These are phyloP conservation scores for Rhabdomys pumilio DNA, from an alignment of 2,797 vertebrate genomes.

Conservation along the genomic window DNA sequence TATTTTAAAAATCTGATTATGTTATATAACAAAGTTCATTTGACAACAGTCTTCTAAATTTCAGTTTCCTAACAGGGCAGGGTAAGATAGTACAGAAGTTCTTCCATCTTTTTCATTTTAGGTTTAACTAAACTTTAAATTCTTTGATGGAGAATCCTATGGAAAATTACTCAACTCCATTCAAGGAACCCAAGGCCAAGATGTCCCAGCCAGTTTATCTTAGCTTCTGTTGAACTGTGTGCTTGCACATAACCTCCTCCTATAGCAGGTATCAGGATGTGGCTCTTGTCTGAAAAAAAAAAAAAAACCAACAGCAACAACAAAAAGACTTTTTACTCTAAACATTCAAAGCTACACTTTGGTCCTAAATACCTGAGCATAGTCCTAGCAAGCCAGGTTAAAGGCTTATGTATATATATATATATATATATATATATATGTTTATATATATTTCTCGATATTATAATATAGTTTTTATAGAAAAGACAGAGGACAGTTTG, in stretches of 20 bases:
- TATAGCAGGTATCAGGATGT: background rate
- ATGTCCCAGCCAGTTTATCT: background rate
- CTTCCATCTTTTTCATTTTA: background rate
- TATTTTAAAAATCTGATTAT: background rate
- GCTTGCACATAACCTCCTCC: background rate
- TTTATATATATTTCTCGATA: background rate
- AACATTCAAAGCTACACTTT: background rate
- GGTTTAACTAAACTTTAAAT: background rate
- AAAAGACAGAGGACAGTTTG: conserved; percentile 44
- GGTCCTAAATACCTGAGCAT: background rate
- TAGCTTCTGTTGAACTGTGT: background rate
- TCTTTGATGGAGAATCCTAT: background rate
- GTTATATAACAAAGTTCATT: background rate
- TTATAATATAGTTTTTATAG: background rate
- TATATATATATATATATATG: background rate
- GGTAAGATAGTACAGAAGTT: background rate
- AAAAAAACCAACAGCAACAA: background rate
- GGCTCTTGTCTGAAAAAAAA: background rate
- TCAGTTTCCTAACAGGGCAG: background rate
- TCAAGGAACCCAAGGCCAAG: background rate
- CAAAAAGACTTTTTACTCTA: background rate
- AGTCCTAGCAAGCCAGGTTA: background rate
- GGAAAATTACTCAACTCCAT: background rate
- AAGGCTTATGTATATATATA: background rate
- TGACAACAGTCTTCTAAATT: background rate